These are phyloP conservation scores for Phodopus roborovskii DNA, from an alignment of 2,113 vertebrate genomes.

Conservation along the genomic window DNA sequence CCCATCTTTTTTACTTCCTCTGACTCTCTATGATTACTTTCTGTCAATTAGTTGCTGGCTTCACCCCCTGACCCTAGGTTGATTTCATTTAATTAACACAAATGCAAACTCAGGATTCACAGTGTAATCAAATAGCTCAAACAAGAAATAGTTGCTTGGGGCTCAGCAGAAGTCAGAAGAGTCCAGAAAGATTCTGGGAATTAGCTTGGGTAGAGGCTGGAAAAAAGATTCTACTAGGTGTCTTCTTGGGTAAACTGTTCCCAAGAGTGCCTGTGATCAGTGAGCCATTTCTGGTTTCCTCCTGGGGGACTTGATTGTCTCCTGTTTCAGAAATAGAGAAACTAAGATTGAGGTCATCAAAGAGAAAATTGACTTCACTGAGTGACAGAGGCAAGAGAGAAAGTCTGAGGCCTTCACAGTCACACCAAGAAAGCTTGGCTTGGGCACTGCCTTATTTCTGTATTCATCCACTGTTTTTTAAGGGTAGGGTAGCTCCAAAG, in stretches of 20 bases:
- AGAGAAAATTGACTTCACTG: neutral
- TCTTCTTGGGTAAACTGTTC: neutral
- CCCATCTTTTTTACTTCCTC: neutral
- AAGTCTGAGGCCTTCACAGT: neutral
- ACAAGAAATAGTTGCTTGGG: neutral
- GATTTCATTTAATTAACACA: neutral
- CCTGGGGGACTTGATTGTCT: neutral
- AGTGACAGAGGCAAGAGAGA: neutral
- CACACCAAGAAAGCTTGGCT: neutral
- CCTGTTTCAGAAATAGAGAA: constrained; percentile 4
- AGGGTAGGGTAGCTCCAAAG: neutral
- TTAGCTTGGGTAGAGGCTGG: neutral
- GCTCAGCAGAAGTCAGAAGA: neutral
- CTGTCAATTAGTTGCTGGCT: neutral
- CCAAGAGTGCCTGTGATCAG: neutral
- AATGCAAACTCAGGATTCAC: neutral
- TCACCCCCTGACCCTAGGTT: neutral
- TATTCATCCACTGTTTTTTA: neutral
- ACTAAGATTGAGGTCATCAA: neutral
- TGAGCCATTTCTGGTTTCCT: neutral
- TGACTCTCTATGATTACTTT: neutral
- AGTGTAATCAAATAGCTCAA: neutral
- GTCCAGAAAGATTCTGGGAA: neutral
- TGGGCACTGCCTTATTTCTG: neutral
- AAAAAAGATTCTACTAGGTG: neutral